A percentile compares a stretch with the other conserved stretches of the same genome.
Evolutionary conservation across 1,140 invertebrate species (phyloP).

Genomic region (Drosophila arizonae): DNA sequence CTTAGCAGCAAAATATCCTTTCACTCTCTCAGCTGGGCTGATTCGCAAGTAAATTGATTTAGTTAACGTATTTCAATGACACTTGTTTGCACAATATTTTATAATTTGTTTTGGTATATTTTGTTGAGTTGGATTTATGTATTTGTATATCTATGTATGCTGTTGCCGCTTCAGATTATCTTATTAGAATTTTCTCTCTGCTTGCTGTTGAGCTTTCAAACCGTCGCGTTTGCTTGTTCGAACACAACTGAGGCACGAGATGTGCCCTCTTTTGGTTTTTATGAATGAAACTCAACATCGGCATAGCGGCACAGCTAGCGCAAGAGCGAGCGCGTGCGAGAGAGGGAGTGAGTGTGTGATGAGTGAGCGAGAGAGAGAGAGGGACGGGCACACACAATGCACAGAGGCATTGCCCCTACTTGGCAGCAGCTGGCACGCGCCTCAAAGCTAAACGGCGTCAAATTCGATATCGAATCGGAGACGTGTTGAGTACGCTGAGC

Average conservation of each 20-base stretch:
- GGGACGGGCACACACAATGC: not conserved
- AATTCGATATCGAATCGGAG: slow-evolving; percentile 57
- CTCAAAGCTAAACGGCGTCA: slow-evolving; percentile 46
- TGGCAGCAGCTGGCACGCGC: slow-evolving; percentile 63
- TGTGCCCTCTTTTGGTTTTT: slow-evolving; percentile 82
- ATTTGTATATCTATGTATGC: slow-evolving; percentile 26
- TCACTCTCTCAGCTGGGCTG: slow-evolving; percentile 38
- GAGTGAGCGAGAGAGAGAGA: slow-evolving; percentile 7
- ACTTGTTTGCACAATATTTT: slow-evolving; percentile 27
- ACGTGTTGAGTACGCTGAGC: slow-evolving; percentile 4
- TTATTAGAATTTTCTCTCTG: slow-evolving; percentile 29
- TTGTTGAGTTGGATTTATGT: not conserved
- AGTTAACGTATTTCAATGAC: slow-evolving; percentile 7
- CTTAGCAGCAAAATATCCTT: slow-evolving; percentile 42
- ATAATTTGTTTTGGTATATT: slow-evolving; percentile 21
- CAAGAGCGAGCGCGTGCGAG: slow-evolving; percentile 16
- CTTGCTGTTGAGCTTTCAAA: slow-evolving; percentile 50
- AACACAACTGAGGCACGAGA: slow-evolving; percentile 83
- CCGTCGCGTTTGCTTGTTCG: slow-evolving; percentile 83
- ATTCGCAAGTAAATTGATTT: slow-evolving; percentile 10
- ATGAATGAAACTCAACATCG: slow-evolving; percentile 82
- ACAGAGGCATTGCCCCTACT: slow-evolving; percentile 49
- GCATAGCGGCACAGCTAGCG: slow-evolving; percentile 5
- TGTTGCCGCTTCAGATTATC: slow-evolving; percentile 28
- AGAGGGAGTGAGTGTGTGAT: slow-evolving; percentile 1